A percentile compares a stretch with the other conserved stretches of the same genome.
Evolutionary conservation across 2,888 invertebrate genomes (phyloP).

Genomic region (Brachyptera risi): DNA sequence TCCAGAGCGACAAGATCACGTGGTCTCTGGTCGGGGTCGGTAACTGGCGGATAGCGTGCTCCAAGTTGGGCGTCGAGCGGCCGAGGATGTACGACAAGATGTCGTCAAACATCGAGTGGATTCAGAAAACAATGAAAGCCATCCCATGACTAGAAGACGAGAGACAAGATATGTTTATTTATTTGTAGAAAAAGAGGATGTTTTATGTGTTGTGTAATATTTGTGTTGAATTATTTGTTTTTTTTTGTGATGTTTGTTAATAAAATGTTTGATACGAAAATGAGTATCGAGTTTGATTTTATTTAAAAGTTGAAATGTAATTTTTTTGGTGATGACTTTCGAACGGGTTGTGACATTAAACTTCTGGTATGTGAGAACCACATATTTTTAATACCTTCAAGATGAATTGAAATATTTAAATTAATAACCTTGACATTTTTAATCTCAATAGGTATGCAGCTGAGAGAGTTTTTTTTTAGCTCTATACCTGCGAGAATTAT

Average conservation of each 20-base stretch:
- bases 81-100: slow-evolving; percentile 81
- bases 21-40: slow-evolving; percentile 80
- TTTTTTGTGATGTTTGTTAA: background rate
- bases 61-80: slow-evolving; percentile 69
- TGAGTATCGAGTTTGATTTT: no score
- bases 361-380: no score
- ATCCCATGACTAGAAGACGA: slow-evolving; percentile 28
- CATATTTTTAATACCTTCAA: no score
- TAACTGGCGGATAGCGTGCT: slow-evolving; percentile 82
- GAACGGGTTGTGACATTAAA: no score
- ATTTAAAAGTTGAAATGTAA: no score
- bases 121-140: slow-evolving; percentile 65
- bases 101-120: slow-evolving; percentile 80
- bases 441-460: no score
- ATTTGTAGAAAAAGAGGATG: background rate
- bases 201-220: background rate
- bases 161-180: background rate
- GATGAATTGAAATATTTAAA: no score
- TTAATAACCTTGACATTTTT: no score
- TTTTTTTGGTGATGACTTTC: no score
- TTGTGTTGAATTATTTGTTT: background rate
- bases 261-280: background rate
- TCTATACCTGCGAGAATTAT: no score
- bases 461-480: no score
- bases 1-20: slow-evolving; percentile 56